These are phyloP conservation scores for Theristus sp. DNA, from an alignment of 2,888 invertebrate species.

Conservation along the genomic window DNA sequence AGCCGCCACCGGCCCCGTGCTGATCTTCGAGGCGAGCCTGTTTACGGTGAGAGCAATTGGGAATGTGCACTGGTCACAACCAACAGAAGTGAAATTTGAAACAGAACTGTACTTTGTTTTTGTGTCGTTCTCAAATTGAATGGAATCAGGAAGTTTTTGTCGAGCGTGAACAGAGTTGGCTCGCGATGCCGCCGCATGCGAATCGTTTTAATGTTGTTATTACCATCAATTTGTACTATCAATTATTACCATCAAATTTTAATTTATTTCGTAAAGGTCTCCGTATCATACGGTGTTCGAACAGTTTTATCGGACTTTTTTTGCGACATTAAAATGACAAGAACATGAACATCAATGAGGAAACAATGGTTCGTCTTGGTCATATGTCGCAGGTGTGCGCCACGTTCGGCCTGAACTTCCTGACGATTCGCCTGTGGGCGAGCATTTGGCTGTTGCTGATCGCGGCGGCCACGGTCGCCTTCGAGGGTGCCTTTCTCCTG, in stretches of 20 bases:
- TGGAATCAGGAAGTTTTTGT: neutral
- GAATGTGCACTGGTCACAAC: neutral
- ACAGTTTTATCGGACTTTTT: neutral
- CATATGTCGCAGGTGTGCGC: conserved; percentile 52
- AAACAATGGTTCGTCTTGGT: too few species aligned
- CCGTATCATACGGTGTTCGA: neutral
- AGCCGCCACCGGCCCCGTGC: conserved; percentile 78
- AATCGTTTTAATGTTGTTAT: too few species aligned
- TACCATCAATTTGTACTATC: too few species aligned
- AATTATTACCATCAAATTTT: too few species aligned
- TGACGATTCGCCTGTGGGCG: conserved; percentile 69
- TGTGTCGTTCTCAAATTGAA: neutral
- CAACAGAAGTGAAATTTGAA: too few species aligned
- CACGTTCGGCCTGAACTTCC: conserved; percentile 55
- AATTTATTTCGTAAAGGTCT: neutral
- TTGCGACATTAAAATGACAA: neutral
- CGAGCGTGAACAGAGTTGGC: neutral
- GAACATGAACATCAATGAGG: too few species aligned
- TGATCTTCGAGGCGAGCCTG: conserved; percentile 85
- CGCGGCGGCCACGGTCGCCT: conserved; percentile 56
- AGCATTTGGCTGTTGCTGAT: conserved; percentile 77
- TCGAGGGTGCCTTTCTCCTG: conserved; percentile 80
- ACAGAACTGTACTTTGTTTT: too few species aligned
- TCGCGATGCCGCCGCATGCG: too few species aligned
- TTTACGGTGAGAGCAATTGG: conserved; percentile 22